These are phyloP conservation scores for Unio delphinus DNA, from an alignment of 2,888 invertebrate species.

Conservation along the genomic window DNA sequence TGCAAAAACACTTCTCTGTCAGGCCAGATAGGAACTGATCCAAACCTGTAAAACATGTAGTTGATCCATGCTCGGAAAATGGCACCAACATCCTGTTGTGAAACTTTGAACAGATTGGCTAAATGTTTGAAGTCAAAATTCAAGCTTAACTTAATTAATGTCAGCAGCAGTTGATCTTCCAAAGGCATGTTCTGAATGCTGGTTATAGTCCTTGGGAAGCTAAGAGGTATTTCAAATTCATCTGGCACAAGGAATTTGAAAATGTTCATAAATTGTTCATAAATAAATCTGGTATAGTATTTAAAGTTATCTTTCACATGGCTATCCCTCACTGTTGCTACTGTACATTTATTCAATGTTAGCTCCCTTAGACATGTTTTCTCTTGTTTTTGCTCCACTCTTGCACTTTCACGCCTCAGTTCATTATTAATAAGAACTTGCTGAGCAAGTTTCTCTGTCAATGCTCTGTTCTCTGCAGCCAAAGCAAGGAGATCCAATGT, in stretches of 20 bases:
- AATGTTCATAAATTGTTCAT: slow-evolving; percentile 15
- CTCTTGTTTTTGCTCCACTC: not conserved
- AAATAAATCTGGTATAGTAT: slow-evolving; percentile 15
- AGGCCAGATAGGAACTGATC: slow-evolving; percentile 24
- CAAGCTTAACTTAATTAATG: too few species aligned
- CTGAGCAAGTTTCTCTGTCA: slow-evolving; percentile 3
- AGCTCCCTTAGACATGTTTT: not conserved
- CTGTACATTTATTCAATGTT: not conserved
- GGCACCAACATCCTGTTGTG: slow-evolving; percentile 16
- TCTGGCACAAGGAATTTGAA: slow-evolving; percentile 21
- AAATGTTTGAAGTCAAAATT: too few species aligned
- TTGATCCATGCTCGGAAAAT: slow-evolving; percentile 24
- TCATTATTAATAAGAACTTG: slow-evolving; percentile 1
- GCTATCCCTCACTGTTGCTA: slow-evolving; percentile 4
- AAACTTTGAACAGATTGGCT: too few species aligned
- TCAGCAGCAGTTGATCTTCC: too few species aligned
- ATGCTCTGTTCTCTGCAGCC: slow-evolving; percentile 8
- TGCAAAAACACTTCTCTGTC: slow-evolving; percentile 14
- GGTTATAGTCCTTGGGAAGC: too few species aligned
- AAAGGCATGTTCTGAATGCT: too few species aligned
- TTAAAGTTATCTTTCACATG: slow-evolving; percentile 8
- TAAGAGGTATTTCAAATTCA: too few species aligned
- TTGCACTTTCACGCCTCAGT: not conserved
- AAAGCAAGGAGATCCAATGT: slow-evolving; percentile 14
- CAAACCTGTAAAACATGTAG: slow-evolving; percentile 29